Base-by-base conservation (phyloP, 2,113 vertebrate species). In the Macroglossus sobrinus region DNA sequence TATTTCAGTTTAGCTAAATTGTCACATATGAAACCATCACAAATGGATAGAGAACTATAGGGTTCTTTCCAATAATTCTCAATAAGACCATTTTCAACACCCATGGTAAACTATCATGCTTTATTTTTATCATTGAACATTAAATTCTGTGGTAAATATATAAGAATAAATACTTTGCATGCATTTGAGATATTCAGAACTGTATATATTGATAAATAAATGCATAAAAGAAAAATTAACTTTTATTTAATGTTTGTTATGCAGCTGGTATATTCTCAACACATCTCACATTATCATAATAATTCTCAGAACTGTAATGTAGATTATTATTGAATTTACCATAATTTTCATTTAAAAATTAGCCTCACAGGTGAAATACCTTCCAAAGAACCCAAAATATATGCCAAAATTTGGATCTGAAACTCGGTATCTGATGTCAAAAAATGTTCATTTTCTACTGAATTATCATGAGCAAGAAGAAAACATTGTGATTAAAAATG, bases 101-200 rank as follows among this genome's bases (percentile, higher is more conserved):
- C 45, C 88, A 2, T 86, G 33, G 14, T 79, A 63, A 95, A 92
- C 69, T 81, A 40, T 82, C 19, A 69, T 74, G 33, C 50, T 63
- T 80, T 81, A 57, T 86, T 94, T 91, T 66, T 66, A 66, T 91
- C 57, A 88, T 7, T 72, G 74, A 95, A 57, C 38, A 64, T 86
- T 96, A 88, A 86, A 68, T 81, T 26, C 35, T 95, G 22, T 55
- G 33, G 35, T 55, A 94, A 85, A 95, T 11, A 55, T 92, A 38
- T n/a, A 82, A 89, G 55, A 87, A 50, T 72, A 82, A 74, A 86
- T 81, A 64, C 14, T 76, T 63, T 45, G 19, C 15, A 38, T 68
- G 40, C 47, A 4, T 78, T 72, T 78, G 63, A 94, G 50, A 81
- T 93, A 75, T 89, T 93, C 88, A 93, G 53, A 92, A 79, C 57